Base-by-base conservation (phyloP, 2,113 vertebrate species). In the Pterocles gutturalis region DNA sequence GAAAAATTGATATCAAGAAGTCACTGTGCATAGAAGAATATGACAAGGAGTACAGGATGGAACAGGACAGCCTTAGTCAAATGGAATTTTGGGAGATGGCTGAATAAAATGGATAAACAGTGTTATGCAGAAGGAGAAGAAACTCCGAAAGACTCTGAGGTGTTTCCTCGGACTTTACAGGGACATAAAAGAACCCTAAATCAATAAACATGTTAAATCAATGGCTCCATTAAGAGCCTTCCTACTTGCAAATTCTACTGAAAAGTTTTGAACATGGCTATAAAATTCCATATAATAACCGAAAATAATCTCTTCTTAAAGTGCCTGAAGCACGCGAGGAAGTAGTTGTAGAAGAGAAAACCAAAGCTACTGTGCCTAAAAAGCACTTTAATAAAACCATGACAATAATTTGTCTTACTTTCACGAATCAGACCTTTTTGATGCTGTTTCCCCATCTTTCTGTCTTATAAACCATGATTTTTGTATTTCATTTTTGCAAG, bases 281-380 rank as follows among this genome's bases (percentile, higher is more conserved):
- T 82, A 77, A 90, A 85, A 85, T 57, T 49, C 9, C 18, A 13
- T 43, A 26, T 21, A 67, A 43, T 58, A 78, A 79, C 7, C 46
- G 48, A 86, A 94, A 91, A 61, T 26, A 80, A 58, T 55, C 5
- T 80, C 10, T 90, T 82, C 26, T 79, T 80, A 55, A 93, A 94
- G 43, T 17, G 53, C 79, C 97, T 76, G 84, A 97, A 84, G 38
- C 34, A 69, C 65, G 53, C 71, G 97, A 98, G 89, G 96, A 98
- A 94, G 38, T 57, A 58, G 34, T 95, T 83, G 60, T 86, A 76
- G 96, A 98, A 93, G 96, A 98, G 90, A 98, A 98, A 75, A 60
- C 79, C 38, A 93, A 96, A 95, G 58, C 78, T 85, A 31, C 17
- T 84, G 19, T 94, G 73, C 95, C 92, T 92, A 97, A 96, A 97